phyloP scores from a whole-genome alignment of 2,888 invertebrate genomes.

The Drosophila hamatofila region DNA sequence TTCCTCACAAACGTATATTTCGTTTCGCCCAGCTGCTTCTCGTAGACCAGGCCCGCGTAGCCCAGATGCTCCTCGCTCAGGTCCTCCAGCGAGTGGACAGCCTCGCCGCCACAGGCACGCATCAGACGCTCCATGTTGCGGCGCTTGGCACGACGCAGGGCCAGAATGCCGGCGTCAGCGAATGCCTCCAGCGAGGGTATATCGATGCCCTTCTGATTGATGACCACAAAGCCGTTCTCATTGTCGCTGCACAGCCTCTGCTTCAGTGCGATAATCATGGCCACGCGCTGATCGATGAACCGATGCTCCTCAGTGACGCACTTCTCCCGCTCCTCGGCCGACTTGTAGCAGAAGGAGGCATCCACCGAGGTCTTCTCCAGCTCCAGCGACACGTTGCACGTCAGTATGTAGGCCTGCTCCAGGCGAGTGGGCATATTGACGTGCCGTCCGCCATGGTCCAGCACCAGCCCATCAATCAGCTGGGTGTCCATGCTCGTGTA shows the following conservation, averaged over 20 bases:
- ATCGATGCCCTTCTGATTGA: conserved; percentile 99
- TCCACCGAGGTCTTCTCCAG: conserved; percentile 99
- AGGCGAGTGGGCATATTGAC: conserved; percentile 98
- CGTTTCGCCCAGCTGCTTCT: conserved; percentile 98
- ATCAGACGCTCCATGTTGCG: conserved; percentile 99
- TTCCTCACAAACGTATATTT: conserved; percentile 99
- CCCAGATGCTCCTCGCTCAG: conserved; percentile 94
- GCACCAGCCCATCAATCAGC: conserved; percentile 93
- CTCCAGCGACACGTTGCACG: conserved; percentile 98
- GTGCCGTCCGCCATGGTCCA: conserved; percentile 98
- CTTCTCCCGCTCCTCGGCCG: conserved; percentile 97
- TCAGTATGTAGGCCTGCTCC: conserved; percentile 96
- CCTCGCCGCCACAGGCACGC: conserved; percentile 97
- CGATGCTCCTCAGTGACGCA: conserved; percentile 96
- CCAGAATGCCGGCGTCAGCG: conserved; percentile 98
- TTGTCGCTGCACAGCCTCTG: conserved; percentile 95
- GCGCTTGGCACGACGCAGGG: conserved; percentile 96
- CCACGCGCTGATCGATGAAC: conserved; percentile 96
- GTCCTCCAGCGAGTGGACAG: conserved; percentile 97
- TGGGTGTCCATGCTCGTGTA: conserved; percentile 92
- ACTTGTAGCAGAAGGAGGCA: conserved; percentile 99
- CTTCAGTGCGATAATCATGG: conserved; percentile 96
- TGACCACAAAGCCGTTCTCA: conserved; percentile 95
- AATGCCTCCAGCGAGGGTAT: conserved; percentile 97
- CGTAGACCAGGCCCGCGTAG: conserved; percentile 97